A percentile compares a stretch with the other conserved stretches of the same genome.
phyloP scores from a whole-genome alignment of 1,140 invertebrate genomes.

The Chironomus tepperi region DNA sequence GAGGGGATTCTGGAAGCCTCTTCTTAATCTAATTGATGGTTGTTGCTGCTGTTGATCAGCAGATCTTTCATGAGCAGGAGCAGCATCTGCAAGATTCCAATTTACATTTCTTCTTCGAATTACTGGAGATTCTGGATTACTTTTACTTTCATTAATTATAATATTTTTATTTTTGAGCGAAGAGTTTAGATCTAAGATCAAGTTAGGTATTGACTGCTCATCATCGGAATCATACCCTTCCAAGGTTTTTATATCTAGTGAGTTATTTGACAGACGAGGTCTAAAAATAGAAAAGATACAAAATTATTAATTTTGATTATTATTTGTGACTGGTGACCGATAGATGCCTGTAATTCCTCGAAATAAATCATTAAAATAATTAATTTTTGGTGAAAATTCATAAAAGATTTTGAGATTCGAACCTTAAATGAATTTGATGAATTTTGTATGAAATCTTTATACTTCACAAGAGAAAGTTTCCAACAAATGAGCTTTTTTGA shows the following conservation, averaged over 20 bases:
- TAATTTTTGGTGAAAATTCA: too few relatives aligned
- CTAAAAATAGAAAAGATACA: not conserved
- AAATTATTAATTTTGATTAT: too few relatives aligned
- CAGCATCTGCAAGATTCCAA: conserved; percentile 38
- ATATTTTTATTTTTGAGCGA: not conserved
- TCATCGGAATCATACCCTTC: not conserved
- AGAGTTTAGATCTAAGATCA: not conserved
- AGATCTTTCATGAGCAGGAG: conserved; percentile 32
- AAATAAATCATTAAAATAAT: too few relatives aligned
- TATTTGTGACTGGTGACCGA: too few relatives aligned
- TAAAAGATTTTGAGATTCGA: too few relatives aligned
- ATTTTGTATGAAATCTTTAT: not conserved
- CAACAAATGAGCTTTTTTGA: too few relatives aligned
- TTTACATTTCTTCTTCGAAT: conserved; percentile 38
- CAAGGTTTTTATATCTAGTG: not conserved
- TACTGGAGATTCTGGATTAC: conserved; percentile 11
- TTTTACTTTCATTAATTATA: not conserved
- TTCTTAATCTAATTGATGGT: not conserved
- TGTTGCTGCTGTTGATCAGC: conserved; percentile 24
- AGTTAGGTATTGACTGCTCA: not conserved
- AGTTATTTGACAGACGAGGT: not conserved
- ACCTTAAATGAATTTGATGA: too few relatives aligned
- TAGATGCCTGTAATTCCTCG: too few relatives aligned
- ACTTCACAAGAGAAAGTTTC: conserved; percentile 28
- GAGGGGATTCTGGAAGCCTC: not conserved